phyloP scores from a whole-genome alignment of 2,113 vertebrate genomes.

The Chauna torquata region DNA sequence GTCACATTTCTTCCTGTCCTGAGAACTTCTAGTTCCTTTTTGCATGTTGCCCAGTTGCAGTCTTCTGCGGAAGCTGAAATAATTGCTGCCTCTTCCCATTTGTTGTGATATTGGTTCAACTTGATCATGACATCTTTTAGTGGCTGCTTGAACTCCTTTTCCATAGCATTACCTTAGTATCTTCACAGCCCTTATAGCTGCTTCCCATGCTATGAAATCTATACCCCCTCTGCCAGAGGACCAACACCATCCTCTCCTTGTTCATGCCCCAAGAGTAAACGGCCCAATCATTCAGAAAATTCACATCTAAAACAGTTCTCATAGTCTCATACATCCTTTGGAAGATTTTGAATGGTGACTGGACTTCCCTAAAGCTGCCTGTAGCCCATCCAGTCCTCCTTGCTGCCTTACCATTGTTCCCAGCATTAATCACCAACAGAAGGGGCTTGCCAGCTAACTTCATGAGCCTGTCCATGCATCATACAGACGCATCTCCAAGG shows the following conservation, averaged over 20 bases:
- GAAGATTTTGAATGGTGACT: not conserved
- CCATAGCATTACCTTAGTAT: not conserved
- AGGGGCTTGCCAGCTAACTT: not conserved
- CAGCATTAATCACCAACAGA: rapidly evolving
- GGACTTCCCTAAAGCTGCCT: not conserved
- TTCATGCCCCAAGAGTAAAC: not conserved
- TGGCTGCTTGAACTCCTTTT: not conserved
- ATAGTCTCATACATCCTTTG: not conserved
- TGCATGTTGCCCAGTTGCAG: not conserved
- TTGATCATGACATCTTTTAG: not conserved
- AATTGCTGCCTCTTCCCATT: not conserved
- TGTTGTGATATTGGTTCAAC: not conserved
- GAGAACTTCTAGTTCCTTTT: not conserved
- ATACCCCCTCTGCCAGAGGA: not conserved
- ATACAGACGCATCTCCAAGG: not conserved
- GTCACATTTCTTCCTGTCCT: not conserved
- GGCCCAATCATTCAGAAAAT: not conserved
- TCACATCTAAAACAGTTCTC: not conserved
- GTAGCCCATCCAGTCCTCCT: not conserved
- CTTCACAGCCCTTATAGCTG: not conserved
- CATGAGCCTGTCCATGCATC: not conserved
- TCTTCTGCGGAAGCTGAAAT: not conserved
- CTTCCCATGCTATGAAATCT: not conserved
- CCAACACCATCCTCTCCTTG: not conserved
- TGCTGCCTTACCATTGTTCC: not conserved